Evolutionary conservation across 1,140 invertebrate species (phyloP).

Genomic region (Ptiloglossa arizonensis): DNA sequence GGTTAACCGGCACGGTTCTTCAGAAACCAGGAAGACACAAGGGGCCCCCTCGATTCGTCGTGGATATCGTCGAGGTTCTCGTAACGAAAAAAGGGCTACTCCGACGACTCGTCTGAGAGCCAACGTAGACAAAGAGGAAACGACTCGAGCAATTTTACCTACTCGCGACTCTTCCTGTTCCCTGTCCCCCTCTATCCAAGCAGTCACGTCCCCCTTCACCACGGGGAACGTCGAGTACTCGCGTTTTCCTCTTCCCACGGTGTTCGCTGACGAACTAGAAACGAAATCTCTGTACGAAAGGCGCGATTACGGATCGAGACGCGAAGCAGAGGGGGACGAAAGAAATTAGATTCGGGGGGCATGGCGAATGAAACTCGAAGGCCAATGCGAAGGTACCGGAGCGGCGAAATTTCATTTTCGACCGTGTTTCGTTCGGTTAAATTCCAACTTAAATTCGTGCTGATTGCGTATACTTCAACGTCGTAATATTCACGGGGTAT

Average conservation of each 20-base stretch:
- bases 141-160: neutral
- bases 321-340: too few relatives aligned
- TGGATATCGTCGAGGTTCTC: neutral
- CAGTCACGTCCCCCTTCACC: neutral
- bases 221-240: neutral
- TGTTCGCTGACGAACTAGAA: neutral
- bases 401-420: too few relatives aligned
- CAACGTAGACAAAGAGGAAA: neutral
- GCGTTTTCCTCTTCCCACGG: neutral
- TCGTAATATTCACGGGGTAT: too few relatives aligned
- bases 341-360: too few relatives aligned
- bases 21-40: neutral
- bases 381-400: too few relatives aligned
- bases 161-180: neutral
- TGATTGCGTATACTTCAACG: too few relatives aligned
- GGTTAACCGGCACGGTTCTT: neutral
- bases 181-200: too few relatives aligned
- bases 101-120: constrained; percentile 1
- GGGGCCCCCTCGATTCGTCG: neutral
- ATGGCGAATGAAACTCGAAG: too few relatives aligned
- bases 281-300: neutral
- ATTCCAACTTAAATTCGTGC: too few relatives aligned
- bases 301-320: too few relatives aligned
- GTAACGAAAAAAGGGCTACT: neutral
- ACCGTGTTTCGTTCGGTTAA: too few relatives aligned